Conservation (phyloP, 1,140 invertebrate species). For the Neodiprion lecontei region DNA sequence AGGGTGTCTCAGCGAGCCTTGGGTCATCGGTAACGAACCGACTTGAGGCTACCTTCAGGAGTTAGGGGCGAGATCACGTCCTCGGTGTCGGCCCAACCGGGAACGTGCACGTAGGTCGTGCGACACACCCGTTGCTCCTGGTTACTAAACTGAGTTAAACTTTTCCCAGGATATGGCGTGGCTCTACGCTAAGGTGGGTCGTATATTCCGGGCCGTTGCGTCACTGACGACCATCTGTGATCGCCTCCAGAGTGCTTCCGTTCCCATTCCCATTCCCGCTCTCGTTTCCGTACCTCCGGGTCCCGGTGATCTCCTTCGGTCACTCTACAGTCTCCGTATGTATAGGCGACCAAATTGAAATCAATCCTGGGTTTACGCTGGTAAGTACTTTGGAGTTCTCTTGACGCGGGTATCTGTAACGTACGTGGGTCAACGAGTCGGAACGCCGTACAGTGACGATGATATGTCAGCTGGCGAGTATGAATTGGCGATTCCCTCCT, state of each 20-base stretch:
- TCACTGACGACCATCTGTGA: neutral
- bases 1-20: neutral
- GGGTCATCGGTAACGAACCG: neutral
- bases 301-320: neutral
- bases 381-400: neutral
- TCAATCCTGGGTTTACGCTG: neutral
- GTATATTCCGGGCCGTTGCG: neutral
- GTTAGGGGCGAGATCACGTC: neutral
- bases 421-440: too few relatives aligned
- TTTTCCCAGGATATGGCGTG: slow-evolving; percentile 7
- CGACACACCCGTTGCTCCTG: slow-evolving; percentile 6
- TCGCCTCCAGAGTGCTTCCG: neutral
- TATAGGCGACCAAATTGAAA: neutral
- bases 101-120: slow-evolving; percentile 3
- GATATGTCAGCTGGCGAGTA: too few relatives aligned
- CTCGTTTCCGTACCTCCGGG: neutral
- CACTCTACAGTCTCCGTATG: neutral
- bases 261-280: neutral
- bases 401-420: too few relatives aligned
- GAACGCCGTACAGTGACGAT: too few relatives aligned
- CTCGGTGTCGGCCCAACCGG: neutral
- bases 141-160: slow-evolving; percentile 5
- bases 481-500: too few relatives aligned
- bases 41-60: neutral
- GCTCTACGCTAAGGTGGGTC: neutral